Evolutionary conservation across 1,140 invertebrate genomes (phyloP).

Genomic region (Chionoecetes opilio): DNA sequence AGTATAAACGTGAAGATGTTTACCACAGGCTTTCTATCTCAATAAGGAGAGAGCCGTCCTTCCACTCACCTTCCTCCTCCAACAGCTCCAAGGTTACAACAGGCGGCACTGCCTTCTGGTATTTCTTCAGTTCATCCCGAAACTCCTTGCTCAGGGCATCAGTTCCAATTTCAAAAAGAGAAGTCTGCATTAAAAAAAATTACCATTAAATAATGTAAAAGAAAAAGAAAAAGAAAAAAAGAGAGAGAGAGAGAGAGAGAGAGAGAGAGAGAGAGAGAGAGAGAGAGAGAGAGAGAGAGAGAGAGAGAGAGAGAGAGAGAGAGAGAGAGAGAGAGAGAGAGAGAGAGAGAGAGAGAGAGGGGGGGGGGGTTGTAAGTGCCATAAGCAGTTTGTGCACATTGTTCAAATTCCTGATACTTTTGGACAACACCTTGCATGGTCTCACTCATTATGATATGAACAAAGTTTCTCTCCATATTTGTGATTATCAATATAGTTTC

Average conservation of each 20-base stretch:
- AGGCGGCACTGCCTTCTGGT: conserved; percentile 94
- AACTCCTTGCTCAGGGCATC: conserved; percentile 93
- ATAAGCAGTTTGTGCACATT: too few species aligned
- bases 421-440: too few species aligned
- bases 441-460: too few species aligned
- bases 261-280: too few species aligned
- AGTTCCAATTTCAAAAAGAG: conserved; percentile 88
- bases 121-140: conserved; percentile 91
- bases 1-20: neutral
- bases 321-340: too few species aligned
- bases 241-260: too few species aligned
- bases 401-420: too few species aligned
- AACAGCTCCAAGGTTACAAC: conserved; percentile 84
- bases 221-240: neutral
- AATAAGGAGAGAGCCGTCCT: neutral
- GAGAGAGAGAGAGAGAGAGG: too few species aligned
- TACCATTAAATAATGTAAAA: neutral
- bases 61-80: conserved; percentile 66
- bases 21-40: neutral
- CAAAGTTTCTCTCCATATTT: too few species aligned
- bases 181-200: conserved; percentile 50
- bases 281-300: too few species aligned
- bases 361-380: too few species aligned
- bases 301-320: too few species aligned
- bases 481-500: neutral